A percentile compares a stretch with the other conserved stretches of the same genome.
Evolutionary conservation across 2,888 invertebrate genomes (phyloP).

Genomic region (Hyalella azteca): DNA sequence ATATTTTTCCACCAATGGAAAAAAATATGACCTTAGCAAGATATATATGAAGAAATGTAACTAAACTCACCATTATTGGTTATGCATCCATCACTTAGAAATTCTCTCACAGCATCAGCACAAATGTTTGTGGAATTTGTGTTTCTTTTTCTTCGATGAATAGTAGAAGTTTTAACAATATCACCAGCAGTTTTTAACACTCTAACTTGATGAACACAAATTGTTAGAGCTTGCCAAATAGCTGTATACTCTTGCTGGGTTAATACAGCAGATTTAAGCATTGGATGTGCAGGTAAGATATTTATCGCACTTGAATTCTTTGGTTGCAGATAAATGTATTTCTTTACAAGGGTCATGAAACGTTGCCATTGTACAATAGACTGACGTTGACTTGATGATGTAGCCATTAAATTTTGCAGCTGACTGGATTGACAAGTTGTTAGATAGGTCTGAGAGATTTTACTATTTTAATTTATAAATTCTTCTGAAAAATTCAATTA

Average conservation of each 20-base stretch:
- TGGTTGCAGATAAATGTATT: not conserved
- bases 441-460: no score
- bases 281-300: not conserved
- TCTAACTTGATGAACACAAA: not conserved
- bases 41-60: no score
- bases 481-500: not conserved
- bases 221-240: not conserved
- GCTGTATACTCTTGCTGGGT: not conserved
- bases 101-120: not conserved
- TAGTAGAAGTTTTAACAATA: not conserved
- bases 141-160: not conserved
- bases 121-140: not conserved
- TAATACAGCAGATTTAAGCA: not conserved
- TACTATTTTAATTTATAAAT: not conserved
- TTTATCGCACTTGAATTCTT: not conserved
- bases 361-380: not conserved
- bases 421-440: not conserved
- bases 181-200: not conserved
- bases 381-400: constrained; percentile 14
- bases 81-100: constrained; percentile 13
- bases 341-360: not conserved
- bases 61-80: not conserved
- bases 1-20: not conserved
- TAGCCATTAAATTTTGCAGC: not conserved
- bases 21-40: not conserved